Evolutionary conservation across 2,888 invertebrate genomes (phyloP).

Genomic region (Xylota sylvarum): DNA sequence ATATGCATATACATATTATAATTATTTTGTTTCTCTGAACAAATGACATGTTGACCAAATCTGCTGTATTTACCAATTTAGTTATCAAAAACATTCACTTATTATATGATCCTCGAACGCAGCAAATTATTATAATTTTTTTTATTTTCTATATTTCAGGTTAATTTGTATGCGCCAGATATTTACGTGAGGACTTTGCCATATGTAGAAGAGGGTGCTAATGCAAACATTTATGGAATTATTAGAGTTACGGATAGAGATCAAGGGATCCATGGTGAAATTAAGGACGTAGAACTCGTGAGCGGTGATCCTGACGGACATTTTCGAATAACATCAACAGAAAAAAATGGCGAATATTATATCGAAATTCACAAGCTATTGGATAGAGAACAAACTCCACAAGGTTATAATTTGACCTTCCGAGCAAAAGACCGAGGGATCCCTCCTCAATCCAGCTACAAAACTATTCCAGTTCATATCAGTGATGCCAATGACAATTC

Average conservation of each 20-base stretch:
- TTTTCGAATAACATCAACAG: conserved; percentile 90
- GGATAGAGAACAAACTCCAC: conserved; percentile 91
- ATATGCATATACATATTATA: too few species aligned
- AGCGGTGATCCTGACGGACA: conserved; percentile 96
- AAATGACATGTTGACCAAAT: too few species aligned
- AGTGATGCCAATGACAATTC: conserved; percentile 93
- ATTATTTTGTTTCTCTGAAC: too few species aligned
- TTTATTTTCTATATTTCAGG: conserved; percentile 86
- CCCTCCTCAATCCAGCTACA: conserved; percentile 91
- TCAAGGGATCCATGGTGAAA: conserved; percentile 93
- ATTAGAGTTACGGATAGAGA: conserved; percentile 94
- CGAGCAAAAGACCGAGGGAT: conserved; percentile 93
- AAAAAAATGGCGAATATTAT: conserved; percentile 90
- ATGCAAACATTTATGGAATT: conserved; percentile 95
- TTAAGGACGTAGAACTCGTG: conserved; percentile 92
- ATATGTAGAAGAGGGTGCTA: conserved; percentile 92
- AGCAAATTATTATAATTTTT: neutral
- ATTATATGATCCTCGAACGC: too few species aligned
- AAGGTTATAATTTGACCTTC: conserved; percentile 94
- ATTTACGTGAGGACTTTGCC: conserved; percentile 92
- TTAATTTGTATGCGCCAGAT: conserved; percentile 94
- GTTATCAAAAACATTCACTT: too few species aligned
- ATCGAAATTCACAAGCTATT: conserved; percentile 91
- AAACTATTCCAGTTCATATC: conserved; percentile 92
- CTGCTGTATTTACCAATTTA: too few species aligned